Conservation (phyloP, 2,797 vertebrate species). For the Lycodopsis pacificus region DNA sequence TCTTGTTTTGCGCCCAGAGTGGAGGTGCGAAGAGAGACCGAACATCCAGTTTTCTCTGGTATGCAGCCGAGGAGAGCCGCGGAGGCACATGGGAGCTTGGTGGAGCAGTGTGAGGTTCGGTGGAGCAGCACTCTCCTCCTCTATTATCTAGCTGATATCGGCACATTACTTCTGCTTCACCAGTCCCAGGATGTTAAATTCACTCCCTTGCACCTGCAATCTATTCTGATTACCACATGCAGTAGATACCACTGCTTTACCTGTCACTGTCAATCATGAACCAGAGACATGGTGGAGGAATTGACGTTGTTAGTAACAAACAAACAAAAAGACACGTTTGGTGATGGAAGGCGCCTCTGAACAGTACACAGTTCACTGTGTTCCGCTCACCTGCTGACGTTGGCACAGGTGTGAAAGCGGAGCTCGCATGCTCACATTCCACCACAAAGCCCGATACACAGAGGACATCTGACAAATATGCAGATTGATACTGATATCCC, state of each 20-base stretch:
- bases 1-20: constrained; percentile 31
- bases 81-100: constrained; percentile 36
- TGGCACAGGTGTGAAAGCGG: constrained; percentile 54
- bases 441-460: constrained; percentile 53
- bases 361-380: constrained; percentile 8
- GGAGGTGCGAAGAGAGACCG: constrained; percentile 30
- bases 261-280: not conserved
- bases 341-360: not conserved
- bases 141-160: not conserved
- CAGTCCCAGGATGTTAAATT: not conserved
- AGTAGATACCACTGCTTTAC: not conserved
- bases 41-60: constrained; percentile 56
- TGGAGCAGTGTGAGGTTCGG: constrained; percentile 48
- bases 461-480: constrained; percentile 59
- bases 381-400: constrained; percentile 40
- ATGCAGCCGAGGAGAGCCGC: constrained; percentile 53
- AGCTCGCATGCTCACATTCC: constrained; percentile 61
- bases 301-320: not conserved
- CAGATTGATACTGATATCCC: constrained; percentile 71
- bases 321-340: constrained; percentile 4
- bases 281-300: not conserved
- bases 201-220: not conserved
- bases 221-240: not conserved
- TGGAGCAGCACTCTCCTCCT: constrained; percentile 52
- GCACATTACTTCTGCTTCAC: not conserved